A percentile compares a stretch with the other conserved stretches of the same genome.
Evolutionary conservation across 2,797 vertebrate genomes (phyloP).

Genomic region (Valencia hispanica): DNA sequence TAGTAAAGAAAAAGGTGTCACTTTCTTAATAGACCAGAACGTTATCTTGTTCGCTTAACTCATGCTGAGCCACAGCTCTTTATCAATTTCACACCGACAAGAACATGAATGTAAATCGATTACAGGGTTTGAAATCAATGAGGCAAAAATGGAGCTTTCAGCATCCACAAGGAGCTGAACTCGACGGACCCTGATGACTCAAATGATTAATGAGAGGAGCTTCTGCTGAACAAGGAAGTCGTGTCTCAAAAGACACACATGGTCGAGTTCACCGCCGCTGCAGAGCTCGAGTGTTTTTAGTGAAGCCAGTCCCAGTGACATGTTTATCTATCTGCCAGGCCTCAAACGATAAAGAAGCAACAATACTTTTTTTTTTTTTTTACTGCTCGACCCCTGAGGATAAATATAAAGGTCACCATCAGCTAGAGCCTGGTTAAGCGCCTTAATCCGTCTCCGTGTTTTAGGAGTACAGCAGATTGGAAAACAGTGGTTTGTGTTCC

Average conservation of each 20-base stretch:
- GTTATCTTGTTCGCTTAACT: not conserved
- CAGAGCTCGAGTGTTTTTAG: not conserved
- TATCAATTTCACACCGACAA: constrained; percentile 1
- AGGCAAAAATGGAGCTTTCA: constrained; percentile 48
- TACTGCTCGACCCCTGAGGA: constrained; percentile 63
- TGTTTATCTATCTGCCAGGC: not conserved
- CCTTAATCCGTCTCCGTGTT: constrained; percentile 60
- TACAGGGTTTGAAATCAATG: constrained; percentile 41
- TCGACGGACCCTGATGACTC: constrained; percentile 19
- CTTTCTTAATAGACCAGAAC: not conserved
- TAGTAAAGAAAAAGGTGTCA: not conserved
- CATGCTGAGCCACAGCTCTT: not conserved
- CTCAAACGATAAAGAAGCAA: constrained; percentile 13
- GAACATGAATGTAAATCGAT: constrained; percentile 37
- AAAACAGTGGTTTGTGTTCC: not conserved
- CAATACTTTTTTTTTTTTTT: constrained; percentile 42
- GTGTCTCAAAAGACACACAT: constrained; percentile 9
- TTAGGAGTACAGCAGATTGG: not conserved
- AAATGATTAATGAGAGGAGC: constrained; percentile 55
- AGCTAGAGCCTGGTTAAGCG: constrained; percentile 66
- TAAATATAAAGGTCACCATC: constrained; percentile 65
- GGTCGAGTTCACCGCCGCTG: not conserved
- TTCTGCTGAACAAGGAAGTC: constrained; percentile 54
- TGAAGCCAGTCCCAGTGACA: not conserved
- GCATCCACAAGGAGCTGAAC: constrained; percentile 22